Percentiles rank a stretch among this genome's conserved stretches.
Conservation (phyloP, 2,888 invertebrate species). For the Malachius bipustulatus region DNA sequence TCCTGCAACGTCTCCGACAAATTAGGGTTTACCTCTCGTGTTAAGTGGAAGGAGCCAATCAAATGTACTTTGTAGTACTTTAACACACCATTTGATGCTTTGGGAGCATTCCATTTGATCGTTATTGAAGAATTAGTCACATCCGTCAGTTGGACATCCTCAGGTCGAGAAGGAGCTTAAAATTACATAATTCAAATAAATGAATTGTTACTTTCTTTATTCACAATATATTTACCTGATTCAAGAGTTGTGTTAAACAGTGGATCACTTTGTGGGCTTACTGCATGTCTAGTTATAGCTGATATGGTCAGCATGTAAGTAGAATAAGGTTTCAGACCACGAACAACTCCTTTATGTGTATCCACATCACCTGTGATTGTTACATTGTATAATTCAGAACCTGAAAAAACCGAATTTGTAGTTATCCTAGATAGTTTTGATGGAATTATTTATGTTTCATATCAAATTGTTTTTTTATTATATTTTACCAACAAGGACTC, state of each 20-base stretch:
- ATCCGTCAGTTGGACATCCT: conserved; percentile 44
- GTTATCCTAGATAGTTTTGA: no score
- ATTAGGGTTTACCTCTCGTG: no score
- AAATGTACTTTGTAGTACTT: conserved; percentile 54
- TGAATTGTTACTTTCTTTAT: conserved; percentile 6
- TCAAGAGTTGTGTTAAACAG: conserved; percentile 56
- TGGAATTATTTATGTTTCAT: no score
- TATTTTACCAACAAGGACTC: no score
- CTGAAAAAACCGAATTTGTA: no score
- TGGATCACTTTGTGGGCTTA: conserved; percentile 47
- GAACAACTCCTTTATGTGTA: conserved; percentile 27
- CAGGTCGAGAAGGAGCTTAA: conserved; percentile 45
- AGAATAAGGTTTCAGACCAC: conserved; percentile 57
- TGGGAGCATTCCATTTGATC: conserved; percentile 59
- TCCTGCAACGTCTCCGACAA: no score
- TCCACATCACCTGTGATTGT: not conserved
- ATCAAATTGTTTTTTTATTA: no score
- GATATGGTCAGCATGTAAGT: conserved; percentile 60
- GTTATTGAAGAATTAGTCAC: conserved; percentile 51
- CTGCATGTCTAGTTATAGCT: conserved; percentile 45
- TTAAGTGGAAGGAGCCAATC: no score
- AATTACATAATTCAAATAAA: conserved; percentile 13
- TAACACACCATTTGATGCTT: conserved; percentile 59
- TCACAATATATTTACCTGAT: conserved; percentile 40
- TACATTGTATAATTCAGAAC: no score